These are phyloP conservation scores for Eubucco bourcierii DNA, from an alignment of 2,113 vertebrate species.

Conservation along the genomic window DNA sequence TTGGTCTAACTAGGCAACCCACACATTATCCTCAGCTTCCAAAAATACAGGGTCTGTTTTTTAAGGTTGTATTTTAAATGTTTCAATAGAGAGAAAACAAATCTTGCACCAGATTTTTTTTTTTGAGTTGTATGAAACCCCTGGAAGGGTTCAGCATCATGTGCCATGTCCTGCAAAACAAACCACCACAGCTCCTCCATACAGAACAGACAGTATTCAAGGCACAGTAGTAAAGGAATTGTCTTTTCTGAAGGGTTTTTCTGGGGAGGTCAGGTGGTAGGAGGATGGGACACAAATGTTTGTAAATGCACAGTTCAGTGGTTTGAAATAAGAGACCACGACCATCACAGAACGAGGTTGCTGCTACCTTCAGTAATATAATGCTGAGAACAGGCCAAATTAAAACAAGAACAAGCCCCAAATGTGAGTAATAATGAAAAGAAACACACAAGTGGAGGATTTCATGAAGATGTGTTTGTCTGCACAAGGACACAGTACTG, in stretches of 20 bases:
- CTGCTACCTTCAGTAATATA: not conserved
- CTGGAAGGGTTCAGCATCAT: not conserved
- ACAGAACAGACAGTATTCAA: not conserved
- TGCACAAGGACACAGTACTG: slow-evolving; percentile 8
- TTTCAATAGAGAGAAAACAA: not conserved
- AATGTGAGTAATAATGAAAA: not conserved
- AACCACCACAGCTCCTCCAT: not conserved
- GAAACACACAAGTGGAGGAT: not conserved
- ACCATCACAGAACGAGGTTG: not conserved
- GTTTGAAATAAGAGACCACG: not conserved
- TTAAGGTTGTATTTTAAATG: not conserved
- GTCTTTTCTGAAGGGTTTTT: not conserved
- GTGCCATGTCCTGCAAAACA: not conserved
- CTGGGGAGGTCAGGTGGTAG: rapidly evolving
- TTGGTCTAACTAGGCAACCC: not conserved
- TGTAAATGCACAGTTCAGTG: not conserved
- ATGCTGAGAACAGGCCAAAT: not conserved
- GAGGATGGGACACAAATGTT: not conserved
- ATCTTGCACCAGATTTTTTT: not conserved
- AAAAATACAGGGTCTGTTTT: not conserved
- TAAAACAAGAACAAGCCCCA: not conserved
- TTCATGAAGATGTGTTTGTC: not conserved
- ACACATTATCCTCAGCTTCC: not conserved
- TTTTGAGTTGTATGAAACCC: not conserved
- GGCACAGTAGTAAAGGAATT: not conserved